Evolutionary conservation across 2,888 invertebrate species (phyloP), one percentile per base, ranked within the genome.

Genomic region (Acanthosoma haemorrhoidale): DNA sequence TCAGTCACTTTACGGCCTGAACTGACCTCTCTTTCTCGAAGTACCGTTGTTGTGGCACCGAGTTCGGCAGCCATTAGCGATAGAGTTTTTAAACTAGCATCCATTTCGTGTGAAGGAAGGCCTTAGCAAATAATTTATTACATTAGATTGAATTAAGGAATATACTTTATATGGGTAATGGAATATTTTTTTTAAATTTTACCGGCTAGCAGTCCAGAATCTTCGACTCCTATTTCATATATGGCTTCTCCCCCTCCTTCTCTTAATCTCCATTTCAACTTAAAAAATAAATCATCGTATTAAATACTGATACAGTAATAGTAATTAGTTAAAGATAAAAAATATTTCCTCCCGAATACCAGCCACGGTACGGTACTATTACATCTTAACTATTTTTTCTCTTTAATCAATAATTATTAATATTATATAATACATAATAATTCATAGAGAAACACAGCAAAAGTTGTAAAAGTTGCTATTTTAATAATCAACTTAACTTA

Each of bases 211-310:
- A 89, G 85, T 0, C 96, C 96, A 77, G 90, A 91, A 81, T 94
- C 95, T 71, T 93, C 89, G 2, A 95, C 94, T 0, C 98, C 98
- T 63, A 98, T 91, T 81, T 97, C 96, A 82, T 99, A 99, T 73
- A 99, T 94, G 0, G 97, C 97, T 80, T 95, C 93, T 0, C 98
- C 99, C 75, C 95, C 92, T 31, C 99, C 95, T 80, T 96, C 95
- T 0, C 94, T 87, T 9, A 99, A 84, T 0, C 99, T 86, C 98
- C 98, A 99, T 83, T 99, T 99, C 86, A 99, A 87, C 88, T 89
- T 77, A n/a, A 1, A 75, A 29, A n/a, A 21, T 31, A 38, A 21
- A 32, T 57, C 34, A 51, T n/a, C n/a, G n/a, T n/a, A 64, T 25
- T 15, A 18, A 68, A 21, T 43, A 41, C 11, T 16, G 16, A 41